Evolutionary conservation across 2,113 vertebrate species (phyloP).

Genomic region (Semnornis frantzii): DNA sequence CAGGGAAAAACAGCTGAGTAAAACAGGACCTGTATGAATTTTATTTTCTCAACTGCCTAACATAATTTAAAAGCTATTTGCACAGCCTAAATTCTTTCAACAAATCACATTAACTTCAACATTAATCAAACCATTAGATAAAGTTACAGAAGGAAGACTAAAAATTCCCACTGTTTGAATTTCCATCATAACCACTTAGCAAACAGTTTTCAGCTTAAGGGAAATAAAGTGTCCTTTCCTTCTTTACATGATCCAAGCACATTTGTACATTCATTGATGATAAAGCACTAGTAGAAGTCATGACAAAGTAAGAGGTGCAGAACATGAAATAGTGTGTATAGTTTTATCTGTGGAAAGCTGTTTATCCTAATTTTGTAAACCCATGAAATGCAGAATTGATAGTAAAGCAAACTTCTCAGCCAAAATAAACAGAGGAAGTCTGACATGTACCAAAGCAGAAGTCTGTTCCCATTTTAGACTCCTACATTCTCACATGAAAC

Average conservation of each 20-base stretch:
- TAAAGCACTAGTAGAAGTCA: neutral
- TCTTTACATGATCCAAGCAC: neutral
- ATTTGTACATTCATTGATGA: neutral
- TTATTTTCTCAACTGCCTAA: neutral
- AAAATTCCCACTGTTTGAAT: neutral
- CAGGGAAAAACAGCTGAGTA: neutral
- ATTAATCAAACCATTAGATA: slow-evolving; percentile 36
- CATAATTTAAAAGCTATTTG: slow-evolving; percentile 19
- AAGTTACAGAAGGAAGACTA: neutral
- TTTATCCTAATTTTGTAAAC: neutral
- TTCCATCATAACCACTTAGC: neutral
- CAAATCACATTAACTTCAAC: slow-evolving; percentile 8
- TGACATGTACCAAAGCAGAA: neutral
- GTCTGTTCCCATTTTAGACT: neutral
- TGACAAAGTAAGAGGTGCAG: neutral
- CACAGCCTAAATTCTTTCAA: slow-evolving; percentile 26
- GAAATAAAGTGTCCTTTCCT: neutral
- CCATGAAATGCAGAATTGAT: neutral
- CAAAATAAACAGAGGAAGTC: slow-evolving; percentile 20
- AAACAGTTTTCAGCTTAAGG: neutral
- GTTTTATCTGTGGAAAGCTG: neutral
- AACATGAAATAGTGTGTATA: neutral
- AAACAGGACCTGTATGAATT: neutral
- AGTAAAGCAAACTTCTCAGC: neutral
- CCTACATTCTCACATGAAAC: neutral